Evolutionary conservation across 2,888 invertebrate genomes (phyloP).

Genomic region (Yponomeuta sedellus): DNA sequence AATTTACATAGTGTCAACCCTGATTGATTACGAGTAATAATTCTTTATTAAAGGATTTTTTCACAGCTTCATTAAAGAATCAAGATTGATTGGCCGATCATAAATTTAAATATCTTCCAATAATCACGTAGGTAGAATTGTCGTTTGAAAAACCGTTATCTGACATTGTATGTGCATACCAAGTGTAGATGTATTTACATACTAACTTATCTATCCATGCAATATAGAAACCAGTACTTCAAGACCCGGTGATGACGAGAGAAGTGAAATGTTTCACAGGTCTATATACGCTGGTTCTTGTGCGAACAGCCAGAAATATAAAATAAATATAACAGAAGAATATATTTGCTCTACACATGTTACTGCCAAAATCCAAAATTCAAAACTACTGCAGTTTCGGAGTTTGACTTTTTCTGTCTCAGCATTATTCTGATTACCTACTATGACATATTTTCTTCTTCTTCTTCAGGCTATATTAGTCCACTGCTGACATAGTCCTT

Average conservation of each 20-base stretch:
- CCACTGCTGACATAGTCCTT: too few species aligned
- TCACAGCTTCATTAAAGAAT: slow-evolving; percentile 8
- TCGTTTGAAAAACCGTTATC: slow-evolving; percentile 57
- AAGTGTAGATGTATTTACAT: slow-evolving; percentile 36
- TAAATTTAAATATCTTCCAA: slow-evolving; percentile 26
- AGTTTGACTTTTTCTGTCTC: too few species aligned
- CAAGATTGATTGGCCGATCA: slow-evolving; percentile 4
- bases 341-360: not conserved
- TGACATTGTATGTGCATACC: slow-evolving; percentile 36
- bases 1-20: not conserved
- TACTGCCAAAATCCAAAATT: not conserved
- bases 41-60: slow-evolving; percentile 4
- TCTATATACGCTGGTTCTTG: not conserved
- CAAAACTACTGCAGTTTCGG: too few species aligned
- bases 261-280: not conserved
- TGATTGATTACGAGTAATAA: slow-evolving; percentile 2
- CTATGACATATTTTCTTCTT: too few species aligned
- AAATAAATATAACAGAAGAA: not conserved
- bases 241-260: slow-evolving; percentile 26
- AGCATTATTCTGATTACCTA: too few species aligned
- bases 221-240: slow-evolving; percentile 26
- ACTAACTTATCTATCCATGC: slow-evolving; percentile 31
- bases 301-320: not conserved
- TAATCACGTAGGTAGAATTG: slow-evolving; percentile 44
- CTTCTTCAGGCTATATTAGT: too few species aligned